Base-by-base conservation (phyloP, 2,888 invertebrate species). In the Volucella inflata region DNA sequence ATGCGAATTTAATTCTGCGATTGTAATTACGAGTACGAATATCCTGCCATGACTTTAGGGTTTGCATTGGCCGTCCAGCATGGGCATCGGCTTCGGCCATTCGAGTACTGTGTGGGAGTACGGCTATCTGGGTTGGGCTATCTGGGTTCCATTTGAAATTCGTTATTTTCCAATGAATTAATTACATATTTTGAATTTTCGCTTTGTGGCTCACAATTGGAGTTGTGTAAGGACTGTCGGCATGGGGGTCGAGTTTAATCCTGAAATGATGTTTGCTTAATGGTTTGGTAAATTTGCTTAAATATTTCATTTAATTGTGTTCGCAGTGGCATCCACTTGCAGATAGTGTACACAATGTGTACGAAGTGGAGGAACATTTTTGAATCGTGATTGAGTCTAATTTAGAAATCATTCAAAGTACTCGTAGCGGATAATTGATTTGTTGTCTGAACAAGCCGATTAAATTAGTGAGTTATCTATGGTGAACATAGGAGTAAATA, bases 111-210 rank as follows among this genome's bases (percentile, higher is more conserved):
- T 11, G 17, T 30, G 8, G 55, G n/a, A 6, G 14, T 51, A n/a
- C 6, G 48, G 12, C 2, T 42, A 10, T 44, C 14, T 17, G 30
- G 10, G 60, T 17, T 8, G 3, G 51, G 36, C 14, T 12, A 11
- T 48, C 40, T n/a, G 40, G 51, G 8, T 42, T 70, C 67, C 81
- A 85, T 85, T 85, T 85, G 85, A 85, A 85, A 81, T 81, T 67
- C 68, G 81, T 81, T 85, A 85, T 81, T 81, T 85, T 67, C 67
- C 80, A 75, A 85, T 77, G 77, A 85, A 85, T 85, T 85, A 76
- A 85, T 85, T 85, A 85, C 81, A 85, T 85, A 85, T 77, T 81
- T 85, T 76, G 85, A 76, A 85, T 76, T 85, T 81, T 85, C 81
- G 76, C 81, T 85, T 85, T 85, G 85, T 51, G 72, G 72, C 50